Conservation (phyloP, 2,888 invertebrate genomes). For the Erebia ligea region DNA sequence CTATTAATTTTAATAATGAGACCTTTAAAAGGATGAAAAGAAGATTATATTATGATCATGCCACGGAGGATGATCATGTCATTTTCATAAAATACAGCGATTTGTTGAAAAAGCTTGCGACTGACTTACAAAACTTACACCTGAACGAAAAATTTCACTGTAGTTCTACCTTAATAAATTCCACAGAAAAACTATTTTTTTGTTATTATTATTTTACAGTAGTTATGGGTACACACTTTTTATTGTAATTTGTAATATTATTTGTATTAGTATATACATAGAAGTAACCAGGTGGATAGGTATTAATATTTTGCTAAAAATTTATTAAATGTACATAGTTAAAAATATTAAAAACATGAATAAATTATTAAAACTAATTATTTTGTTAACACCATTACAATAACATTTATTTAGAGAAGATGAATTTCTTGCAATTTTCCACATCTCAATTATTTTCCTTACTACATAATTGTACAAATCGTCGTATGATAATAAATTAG, state of each 20-base stretch:
- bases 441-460: slow-evolving; percentile 47
- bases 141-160: slow-evolving; percentile 52
- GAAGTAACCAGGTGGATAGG: background rate
- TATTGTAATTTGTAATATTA: background rate
- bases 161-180: slow-evolving; percentile 32
- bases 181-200: slow-evolving; percentile 2
- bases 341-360: slow-evolving; percentile 36
- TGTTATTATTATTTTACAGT: slow-evolving; percentile 36
- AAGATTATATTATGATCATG: slow-evolving; percentile 13
- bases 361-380: slow-evolving; percentile 33
- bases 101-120: slow-evolving; percentile 49
- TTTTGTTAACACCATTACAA: slow-evolving; percentile 41
- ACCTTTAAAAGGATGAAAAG: slow-evolving; percentile 29
- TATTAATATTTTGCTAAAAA: background rate
- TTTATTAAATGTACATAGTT: background rate
- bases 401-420: slow-evolving; percentile 36
- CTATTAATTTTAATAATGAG: background rate
- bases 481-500: slow-evolving; percentile 47
- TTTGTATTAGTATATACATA: too few species aligned
- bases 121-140: slow-evolving; percentile 50
- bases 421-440: slow-evolving; percentile 42
- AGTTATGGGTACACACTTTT: background rate
- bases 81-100: slow-evolving; percentile 44
- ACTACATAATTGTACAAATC: slow-evolving; percentile 53
- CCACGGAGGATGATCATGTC: background rate